These are phyloP conservation scores for Apocrypta bakeri DNA, from an alignment of 1,140 invertebrate species.

Conservation along the genomic window DNA sequence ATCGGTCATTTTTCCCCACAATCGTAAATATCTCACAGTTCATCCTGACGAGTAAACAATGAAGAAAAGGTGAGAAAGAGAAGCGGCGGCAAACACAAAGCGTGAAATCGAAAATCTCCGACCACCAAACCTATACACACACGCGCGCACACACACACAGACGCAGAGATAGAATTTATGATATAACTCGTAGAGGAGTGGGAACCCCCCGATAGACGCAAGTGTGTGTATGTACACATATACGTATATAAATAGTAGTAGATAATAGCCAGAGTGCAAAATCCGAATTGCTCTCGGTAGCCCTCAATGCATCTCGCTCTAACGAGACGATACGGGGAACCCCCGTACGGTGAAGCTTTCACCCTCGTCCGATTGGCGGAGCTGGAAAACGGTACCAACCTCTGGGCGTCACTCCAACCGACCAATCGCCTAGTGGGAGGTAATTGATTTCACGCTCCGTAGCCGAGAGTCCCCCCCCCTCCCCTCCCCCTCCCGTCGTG, in stretches of 20 bases:
- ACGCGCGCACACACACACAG: no score
- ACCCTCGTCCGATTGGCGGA: slow-evolving; percentile 13
- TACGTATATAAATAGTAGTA: no score
- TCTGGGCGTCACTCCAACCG: not conserved
- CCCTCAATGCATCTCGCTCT: slow-evolving; percentile 36
- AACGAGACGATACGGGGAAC: no score
- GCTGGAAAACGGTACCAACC: not conserved
- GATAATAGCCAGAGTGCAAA: not conserved
- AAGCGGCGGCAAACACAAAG: not conserved
- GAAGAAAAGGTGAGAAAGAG: not conserved
- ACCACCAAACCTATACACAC: no score
- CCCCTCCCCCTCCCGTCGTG: not conserved
- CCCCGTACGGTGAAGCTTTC: not conserved
- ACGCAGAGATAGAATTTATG: no score
- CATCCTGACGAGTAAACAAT: slow-evolving; percentile 1
- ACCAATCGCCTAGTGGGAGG: slow-evolving; percentile 36
- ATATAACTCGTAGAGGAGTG: no score
- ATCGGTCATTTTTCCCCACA: no score
- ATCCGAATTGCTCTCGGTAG: slow-evolving; percentile 20
- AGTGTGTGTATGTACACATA: no score
- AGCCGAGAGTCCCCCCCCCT: not conserved
- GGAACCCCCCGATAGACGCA: no score
- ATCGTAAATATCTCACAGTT: no score
- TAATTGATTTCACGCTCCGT: slow-evolving; percentile 50
- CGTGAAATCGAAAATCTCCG: slow-evolving; percentile 12